Evolutionary conservation across 2,113 vertebrate genomes (phyloP).

Genomic region (Gasterosteus aculeatus): DNA sequence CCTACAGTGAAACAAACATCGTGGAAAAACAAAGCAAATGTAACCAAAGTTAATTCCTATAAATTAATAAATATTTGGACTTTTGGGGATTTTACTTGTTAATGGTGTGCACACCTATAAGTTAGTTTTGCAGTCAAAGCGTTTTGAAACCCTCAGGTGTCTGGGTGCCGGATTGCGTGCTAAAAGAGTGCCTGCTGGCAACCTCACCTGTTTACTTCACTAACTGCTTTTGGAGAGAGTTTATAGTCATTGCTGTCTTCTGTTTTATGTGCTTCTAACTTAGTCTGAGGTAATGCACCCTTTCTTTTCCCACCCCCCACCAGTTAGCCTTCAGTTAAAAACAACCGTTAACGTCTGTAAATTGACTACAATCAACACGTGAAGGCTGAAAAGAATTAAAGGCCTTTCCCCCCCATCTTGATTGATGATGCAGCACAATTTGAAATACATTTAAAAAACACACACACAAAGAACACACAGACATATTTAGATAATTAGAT

Average conservation of each 20-base stretch:
- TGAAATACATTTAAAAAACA: neutral
- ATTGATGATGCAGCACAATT: conserved; percentile 25
- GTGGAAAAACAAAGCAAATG: neutral
- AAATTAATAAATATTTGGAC: neutral
- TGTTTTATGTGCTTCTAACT: conserved; percentile 81
- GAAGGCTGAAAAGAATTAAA: conserved; percentile 13
- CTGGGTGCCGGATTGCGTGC: conserved; percentile 76
- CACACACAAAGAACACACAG: neutral
- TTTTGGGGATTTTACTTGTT: conserved; percentile 36
- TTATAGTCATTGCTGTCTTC: conserved; percentile 71
- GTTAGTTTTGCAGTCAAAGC: conserved; percentile 61
- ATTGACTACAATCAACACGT: conserved; percentile 36
- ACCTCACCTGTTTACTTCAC: conserved; percentile 76
- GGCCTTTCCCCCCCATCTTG: neutral
- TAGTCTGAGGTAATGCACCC: conserved; percentile 70
- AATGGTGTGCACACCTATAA: conserved; percentile 24
- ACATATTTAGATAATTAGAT: neutral
- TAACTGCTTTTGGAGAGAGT: conserved; percentile 75
- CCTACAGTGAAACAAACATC: conserved; percentile 73
- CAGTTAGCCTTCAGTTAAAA: conserved; percentile 69
- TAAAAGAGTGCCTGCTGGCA: conserved; percentile 70
- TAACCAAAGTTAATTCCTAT: neutral
- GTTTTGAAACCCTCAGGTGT: conserved; percentile 53
- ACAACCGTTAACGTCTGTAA: conserved; percentile 61
- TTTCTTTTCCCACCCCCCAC: conserved; percentile 29